Evolutionary conservation across 2,797 vertebrate species (phyloP).

Genomic region (Gouania willdenowi): DNA sequence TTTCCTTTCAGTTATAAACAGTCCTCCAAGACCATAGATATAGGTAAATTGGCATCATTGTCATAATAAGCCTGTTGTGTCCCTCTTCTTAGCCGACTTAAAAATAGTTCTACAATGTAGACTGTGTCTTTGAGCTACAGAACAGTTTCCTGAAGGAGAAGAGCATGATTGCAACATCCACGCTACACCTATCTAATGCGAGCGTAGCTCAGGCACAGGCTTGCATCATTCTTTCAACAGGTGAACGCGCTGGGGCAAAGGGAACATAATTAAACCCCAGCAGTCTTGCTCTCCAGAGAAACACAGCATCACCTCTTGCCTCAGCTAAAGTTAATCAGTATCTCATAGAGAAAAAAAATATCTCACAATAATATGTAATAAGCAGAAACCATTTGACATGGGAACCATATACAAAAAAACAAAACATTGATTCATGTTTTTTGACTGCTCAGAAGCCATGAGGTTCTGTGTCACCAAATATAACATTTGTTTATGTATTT

Average conservation of each 20-base stretch:
- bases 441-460: no score
- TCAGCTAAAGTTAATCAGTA: no score
- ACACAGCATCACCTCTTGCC: background rate
- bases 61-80: no score
- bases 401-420: no score
- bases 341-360: no score
- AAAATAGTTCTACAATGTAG: constrained; percentile 16
- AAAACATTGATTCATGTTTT: no score
- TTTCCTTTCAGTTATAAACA: no score
- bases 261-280: constrained; percentile 29
- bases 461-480: background rate
- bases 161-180: constrained; percentile 36
- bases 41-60: no score
- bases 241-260: constrained; percentile 25
- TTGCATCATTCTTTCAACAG: constrained; percentile 71
- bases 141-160: constrained; percentile 26
- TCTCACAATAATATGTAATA: no score
- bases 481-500: no score
- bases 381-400: no score
- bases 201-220: constrained; percentile 12
- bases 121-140: constrained; percentile 18
- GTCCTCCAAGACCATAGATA: no score
- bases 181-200: constrained; percentile 9
- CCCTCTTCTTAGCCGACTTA: constrained; percentile 2
- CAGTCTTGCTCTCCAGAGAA: constrained; percentile 32